Evolutionary conservation across 2,797 vertebrate genomes (phyloP).

Genomic region (Acipenser oxyrinchus): DNA sequence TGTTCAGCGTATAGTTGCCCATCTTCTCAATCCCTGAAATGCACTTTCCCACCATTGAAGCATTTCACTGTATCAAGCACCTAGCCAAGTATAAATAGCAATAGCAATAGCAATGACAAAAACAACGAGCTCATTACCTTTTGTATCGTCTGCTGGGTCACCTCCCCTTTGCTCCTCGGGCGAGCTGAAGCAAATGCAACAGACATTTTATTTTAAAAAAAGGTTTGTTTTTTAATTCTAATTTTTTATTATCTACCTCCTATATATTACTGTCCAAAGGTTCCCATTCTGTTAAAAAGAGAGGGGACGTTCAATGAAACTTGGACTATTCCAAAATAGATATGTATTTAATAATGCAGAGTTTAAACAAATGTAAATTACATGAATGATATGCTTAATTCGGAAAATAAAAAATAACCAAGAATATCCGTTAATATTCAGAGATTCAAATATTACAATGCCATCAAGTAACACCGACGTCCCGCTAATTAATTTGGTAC

Average conservation of each 20-base stretch:
- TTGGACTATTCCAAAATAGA: background rate
- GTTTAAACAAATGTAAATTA: constrained; percentile 6
- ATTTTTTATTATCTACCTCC: constrained; percentile 66
- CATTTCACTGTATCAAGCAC: constrained; percentile 5
- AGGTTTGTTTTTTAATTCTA: constrained; percentile 58
- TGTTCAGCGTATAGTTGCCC: constrained; percentile 49
- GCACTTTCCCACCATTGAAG: constrained; percentile 21
- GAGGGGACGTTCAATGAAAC: constrained; percentile 31
- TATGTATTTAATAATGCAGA: background rate
- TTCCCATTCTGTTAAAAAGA: constrained; percentile 50
- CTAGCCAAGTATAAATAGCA: constrained; percentile 11
- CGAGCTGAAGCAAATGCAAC: constrained; percentile 85
- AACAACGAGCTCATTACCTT: constrained; percentile 64
- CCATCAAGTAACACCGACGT: background rate
- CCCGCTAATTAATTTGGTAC: constrained; percentile 51
- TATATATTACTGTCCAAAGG: constrained; percentile 46
- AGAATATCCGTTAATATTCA: too few species aligned
- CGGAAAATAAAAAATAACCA: too few species aligned
- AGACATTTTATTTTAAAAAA: constrained; percentile 69
- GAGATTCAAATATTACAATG: background rate
- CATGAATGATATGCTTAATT: too few species aligned
- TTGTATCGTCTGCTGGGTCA: constrained; percentile 89
- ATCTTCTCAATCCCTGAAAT: constrained; percentile 35
- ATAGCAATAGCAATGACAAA: constrained; percentile 20
- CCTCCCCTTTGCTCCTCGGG: constrained; percentile 84